Conservation (phyloP, 2,113 vertebrate genomes). For the Prionailurus viverrinus region DNA sequence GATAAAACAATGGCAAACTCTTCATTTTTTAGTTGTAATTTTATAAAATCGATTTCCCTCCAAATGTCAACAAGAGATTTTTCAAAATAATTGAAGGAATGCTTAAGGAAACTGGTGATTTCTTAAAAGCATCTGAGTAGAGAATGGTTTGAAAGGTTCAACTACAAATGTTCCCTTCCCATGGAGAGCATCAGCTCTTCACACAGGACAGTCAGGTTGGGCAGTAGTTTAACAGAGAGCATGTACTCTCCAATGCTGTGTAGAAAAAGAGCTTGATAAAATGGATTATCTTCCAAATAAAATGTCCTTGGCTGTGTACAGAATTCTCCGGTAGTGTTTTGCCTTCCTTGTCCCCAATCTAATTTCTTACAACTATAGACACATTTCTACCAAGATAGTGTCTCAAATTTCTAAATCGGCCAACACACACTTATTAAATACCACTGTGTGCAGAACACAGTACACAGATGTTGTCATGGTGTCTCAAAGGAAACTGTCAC, state of each 20-base stretch:
- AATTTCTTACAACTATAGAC: slow-evolving; percentile 22
- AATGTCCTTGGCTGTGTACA: not conserved
- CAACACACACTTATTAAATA: slow-evolving; percentile 42
- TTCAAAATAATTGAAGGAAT: not conserved
- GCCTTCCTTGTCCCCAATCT: not conserved
- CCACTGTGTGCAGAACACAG: not conserved
- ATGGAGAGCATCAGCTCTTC: not conserved
- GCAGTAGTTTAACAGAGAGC: not conserved
- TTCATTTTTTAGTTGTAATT: not conserved
- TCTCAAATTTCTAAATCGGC: slow-evolving; percentile 54
- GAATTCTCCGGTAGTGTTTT: slow-evolving; percentile 14
- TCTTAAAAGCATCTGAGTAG: not conserved
- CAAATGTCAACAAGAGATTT: not conserved
- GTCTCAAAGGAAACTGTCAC: slow-evolving; percentile 22
- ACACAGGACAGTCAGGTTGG: not conserved
- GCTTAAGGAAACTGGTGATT: not conserved
- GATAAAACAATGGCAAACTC: not conserved
- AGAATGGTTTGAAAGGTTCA: not conserved
- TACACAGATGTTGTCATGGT: not conserved
- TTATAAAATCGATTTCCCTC: not conserved
- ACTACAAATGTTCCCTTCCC: not conserved
- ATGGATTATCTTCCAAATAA: not conserved
- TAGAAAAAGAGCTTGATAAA: not conserved
- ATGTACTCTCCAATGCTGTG: not conserved
- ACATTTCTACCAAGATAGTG: slow-evolving; percentile 26